These are phyloP conservation scores for Paraescarpia echinospica DNA, from an alignment of 1,140 invertebrate genomes.

Conservation along the genomic window DNA sequence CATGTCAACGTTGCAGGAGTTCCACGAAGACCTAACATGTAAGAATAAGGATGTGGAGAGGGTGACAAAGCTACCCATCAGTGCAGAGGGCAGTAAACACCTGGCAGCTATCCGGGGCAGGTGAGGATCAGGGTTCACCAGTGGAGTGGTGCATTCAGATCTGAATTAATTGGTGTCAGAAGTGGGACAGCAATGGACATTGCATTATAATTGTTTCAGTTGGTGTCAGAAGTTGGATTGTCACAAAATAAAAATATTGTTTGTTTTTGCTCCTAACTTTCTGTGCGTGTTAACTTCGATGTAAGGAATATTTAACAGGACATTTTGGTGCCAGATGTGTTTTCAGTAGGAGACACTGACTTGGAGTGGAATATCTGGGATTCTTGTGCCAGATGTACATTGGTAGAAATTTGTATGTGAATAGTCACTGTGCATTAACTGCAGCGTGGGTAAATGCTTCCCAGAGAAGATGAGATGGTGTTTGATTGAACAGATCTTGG, in stretches of 20 bases:
- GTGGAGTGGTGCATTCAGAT: not conserved
- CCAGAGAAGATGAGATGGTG: too few relatives aligned
- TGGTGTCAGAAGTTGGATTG: not conserved
- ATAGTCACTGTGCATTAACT: too few relatives aligned
- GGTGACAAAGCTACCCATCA: constrained; percentile 40
- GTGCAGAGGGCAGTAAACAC: constrained; percentile 7
- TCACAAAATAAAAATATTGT: not conserved
- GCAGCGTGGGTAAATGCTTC: too few relatives aligned
- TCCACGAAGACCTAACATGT: constrained; percentile 53
- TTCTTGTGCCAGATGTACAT: not conserved
- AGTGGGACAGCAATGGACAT: not conserved
- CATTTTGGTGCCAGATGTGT: not conserved
- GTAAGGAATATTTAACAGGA: not conserved
- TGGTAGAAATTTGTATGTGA: too few relatives aligned
- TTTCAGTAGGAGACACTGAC: too few relatives aligned
- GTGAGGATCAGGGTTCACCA: not conserved
- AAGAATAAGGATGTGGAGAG: constrained; percentile 54
- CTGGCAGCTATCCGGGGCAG: not conserved
- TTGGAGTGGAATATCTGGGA: not conserved
- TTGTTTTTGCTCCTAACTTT: not conserved
- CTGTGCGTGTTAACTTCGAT: not conserved
- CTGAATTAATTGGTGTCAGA: not conserved
- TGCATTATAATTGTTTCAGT: not conserved
- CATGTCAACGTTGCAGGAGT: constrained; percentile 41
- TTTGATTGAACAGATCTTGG: too few relatives aligned